Evolutionary conservation across 2,797 vertebrate species (phyloP), one percentile per base, ranked within the genome.

Genomic region (Oreonectes daqikongensis): DNA sequence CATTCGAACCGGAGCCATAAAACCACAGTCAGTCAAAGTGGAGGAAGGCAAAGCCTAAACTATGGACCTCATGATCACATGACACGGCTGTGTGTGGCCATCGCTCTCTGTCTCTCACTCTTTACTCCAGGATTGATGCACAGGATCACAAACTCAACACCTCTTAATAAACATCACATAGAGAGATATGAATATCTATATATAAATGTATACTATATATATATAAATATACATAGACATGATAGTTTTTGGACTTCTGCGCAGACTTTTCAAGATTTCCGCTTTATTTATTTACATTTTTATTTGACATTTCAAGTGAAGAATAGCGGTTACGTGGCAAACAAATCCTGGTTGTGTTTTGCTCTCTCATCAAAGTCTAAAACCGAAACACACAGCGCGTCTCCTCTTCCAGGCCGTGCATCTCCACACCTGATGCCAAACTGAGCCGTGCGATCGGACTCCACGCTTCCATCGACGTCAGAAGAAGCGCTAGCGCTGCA

Each of bases 41-140:
- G 96, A 98, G 90, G 96, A 97, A 88, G 95, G 95, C 87, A 95
- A 95, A 90, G 95, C 95, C 80, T 99, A 93, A 89, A 74, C 83
- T 57, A 86, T 82, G 87, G 88, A 89, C 88, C 91, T 89, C 85
- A 80, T 38, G 55, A 67, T 79, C 83, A 85, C 87, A 40, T 72
- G 67, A 75, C 67, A 7, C 28, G 52, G 12, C 10, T 38, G 28
- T 61, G 11, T 52, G 48, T 26, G 12, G 42, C 22, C 44, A 18
- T 18, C 14, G 5, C 10, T 66, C 46, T 48, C 15, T 26, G 55
- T 22, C 38, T 32, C 17, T 73, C 32, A 32, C 82, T 80, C 71
- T 57, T 44, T 60, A 75, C 79, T 26, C 69, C 73, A 65, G 75
- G 86, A 85, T 86, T 82, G 81, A 76, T 69, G 82, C 83, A 81